Base-by-base conservation (phyloP, 2,797 vertebrate genomes). In the Chiloscyllium punctatum region DNA sequence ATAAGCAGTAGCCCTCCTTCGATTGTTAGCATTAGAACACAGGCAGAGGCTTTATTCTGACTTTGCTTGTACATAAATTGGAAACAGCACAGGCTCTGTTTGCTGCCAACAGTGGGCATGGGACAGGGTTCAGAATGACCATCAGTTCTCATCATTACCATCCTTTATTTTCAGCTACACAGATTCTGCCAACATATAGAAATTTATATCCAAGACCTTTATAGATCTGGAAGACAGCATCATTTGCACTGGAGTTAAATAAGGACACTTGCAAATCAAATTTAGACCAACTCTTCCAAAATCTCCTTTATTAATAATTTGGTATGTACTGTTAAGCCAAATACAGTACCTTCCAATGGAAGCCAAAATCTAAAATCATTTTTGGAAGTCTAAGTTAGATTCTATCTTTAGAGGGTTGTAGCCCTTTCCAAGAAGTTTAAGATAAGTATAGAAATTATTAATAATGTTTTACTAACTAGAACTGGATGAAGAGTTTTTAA, bases 341-440 rank as follows among this genome's bases (percentile, higher is more conserved):
- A 37, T 21, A 25, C 90, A 69, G 8, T 23, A 21, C 23, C 3
- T n/a, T 92, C 21, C 90, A 69, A 68, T 92, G 66, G 90, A 68
- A 68, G 62, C 90, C 90, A 92, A 92, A n/a, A 68, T 23, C 57
- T 37, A 92, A 92, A 66, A 69, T 37, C n/a, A 66, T 92, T 92
- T 92, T 92, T 92, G 18, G 90, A 69, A 92, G 21, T 66, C 42
- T n/a, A 37, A 68, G 8, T 68, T 11, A 42, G 25, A 92, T 42
- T 69, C 37, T 66, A 84, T 84, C 82, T 48, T 84, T 4, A 48
- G 2, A 25, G 18, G 21, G 15, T 7, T 13, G 7, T 69, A 2
- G 62, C 69, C 66, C 37, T 23, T 69, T 92, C 90, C 18, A 42
- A 68, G 62, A 92, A 68, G n/a, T 3, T 42, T 42, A 37, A 11